Base-by-base conservation (phyloP, 2,888 invertebrate genomes). In the Cephus spinipes region DNA sequence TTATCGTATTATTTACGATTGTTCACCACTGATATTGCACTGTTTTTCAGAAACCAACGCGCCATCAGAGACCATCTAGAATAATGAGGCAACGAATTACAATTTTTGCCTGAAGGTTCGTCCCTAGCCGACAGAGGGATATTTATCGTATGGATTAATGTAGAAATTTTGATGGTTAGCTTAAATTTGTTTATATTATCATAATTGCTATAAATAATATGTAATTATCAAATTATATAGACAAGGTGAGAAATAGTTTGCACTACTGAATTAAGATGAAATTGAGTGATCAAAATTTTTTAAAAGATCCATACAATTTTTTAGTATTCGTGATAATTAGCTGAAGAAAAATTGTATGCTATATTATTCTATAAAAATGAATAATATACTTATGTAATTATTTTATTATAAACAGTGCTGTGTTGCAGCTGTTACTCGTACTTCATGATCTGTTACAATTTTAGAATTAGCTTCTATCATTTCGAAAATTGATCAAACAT, bases 1-100 rank as follows among this genome's bases (percentile, higher is more conserved):
- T 89, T 87, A 89, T 88, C 88, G 87, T 81, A 81, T 83, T 73
- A 30, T 31, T 32, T 73, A 34, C 31, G 32, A 32, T 30, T 73
- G 11, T 73, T 32, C 73, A 9, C 11, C 32, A 73, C 34, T 73
- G 32, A 34, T 73, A n/a, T 12, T 73, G 31, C 34, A 30, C 23
- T 34, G 15, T n/a, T 34, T 23, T 73, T 33, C 31, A 34, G 73
- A 73, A 73, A 73, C 55, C 9, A 55, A 55, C 6, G 2, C 23
- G 9, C 55, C 55, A 55, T 55, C 23, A 23, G 55, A 55, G 23
- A 55, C 9, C 23, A 55, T 55, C 55, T 55, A 55, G 55, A 23
- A 55, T 55, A 23, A 55, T 55, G 55, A 23, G 9, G 55, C 55
- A 55, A 55, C 55, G 55, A 55, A 55, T 55, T 55, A 55, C 23